A percentile compares a stretch with the other conserved stretches of the same genome.
Evolutionary conservation across 30 jellyfish, hydroid and myxozoan genomes (phyloP).

Genomic region (Turritopsis rubra): DNA sequence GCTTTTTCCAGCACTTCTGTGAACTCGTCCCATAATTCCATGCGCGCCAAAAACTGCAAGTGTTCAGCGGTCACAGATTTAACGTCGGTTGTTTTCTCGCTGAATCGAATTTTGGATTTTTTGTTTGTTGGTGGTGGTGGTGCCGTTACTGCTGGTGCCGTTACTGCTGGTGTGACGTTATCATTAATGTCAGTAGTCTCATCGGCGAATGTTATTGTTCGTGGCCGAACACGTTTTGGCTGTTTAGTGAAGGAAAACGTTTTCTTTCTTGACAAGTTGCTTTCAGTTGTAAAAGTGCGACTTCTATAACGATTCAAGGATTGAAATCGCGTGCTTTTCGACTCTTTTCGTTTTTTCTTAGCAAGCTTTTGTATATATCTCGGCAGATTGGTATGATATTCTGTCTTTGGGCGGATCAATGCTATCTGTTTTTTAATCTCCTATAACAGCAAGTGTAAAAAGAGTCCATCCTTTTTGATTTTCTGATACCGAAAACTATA

Average conservation of each 20-base stretch:
- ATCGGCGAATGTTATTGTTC: not conserved
- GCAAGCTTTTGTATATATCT: slow-evolving; percentile 4
- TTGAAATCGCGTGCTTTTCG: not conserved
- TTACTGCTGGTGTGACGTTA: not conserved
- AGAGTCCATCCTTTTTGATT: not conserved
- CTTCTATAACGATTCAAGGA: not conserved
- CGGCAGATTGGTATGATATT: not conserved
- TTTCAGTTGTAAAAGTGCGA: not conserved
- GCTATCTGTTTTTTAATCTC: not conserved
- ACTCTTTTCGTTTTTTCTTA: not conserved
- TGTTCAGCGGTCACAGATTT: slow-evolving; percentile 2
- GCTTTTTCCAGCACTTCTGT: slow-evolving; percentile 5
- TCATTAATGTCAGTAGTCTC: not conserved
- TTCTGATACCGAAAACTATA: not conserved
- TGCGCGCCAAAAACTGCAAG: slow-evolving; percentile 2
- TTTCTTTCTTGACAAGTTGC: not conserved
- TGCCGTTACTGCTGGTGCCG: not conserved
- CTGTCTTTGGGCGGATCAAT: not conserved
- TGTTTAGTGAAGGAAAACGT: not conserved
- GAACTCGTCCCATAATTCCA: slow-evolving; percentile 19
- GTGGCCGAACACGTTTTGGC: not conserved
- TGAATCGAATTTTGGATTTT: not conserved
- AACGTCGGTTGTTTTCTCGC: not conserved
- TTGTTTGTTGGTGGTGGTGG: not conserved
- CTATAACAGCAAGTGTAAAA: not conserved